A percentile compares a stretch with the other conserved stretches of the same genome.
phyloP scores from a whole-genome alignment of 2,797 vertebrate species.

The Myotis planiceps region DNA sequence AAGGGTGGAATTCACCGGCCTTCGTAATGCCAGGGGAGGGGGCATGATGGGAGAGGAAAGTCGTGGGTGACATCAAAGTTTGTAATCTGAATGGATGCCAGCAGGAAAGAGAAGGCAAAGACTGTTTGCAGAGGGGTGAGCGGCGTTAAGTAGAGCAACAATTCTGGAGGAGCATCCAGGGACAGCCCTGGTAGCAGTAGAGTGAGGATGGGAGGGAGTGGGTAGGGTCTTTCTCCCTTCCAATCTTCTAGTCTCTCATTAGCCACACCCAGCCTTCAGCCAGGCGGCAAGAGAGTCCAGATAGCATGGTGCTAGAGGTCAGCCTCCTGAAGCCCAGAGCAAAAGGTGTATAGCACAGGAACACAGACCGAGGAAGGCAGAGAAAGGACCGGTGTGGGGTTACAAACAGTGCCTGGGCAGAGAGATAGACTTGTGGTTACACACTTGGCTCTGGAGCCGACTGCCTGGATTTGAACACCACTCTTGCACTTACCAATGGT shows the following conservation, averaged over 20 bases:
- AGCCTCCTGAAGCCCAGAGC: neutral
- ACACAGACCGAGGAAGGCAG: neutral
- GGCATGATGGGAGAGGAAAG: neutral
- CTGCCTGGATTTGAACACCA: neutral
- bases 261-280: neutral
- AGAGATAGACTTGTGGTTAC: neutral
- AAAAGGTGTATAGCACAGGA: neutral
- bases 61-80: neutral
- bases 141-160: neutral
- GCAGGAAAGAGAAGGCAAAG: neutral
- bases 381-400: fast-evolving
- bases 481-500: neutral
- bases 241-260: neutral
- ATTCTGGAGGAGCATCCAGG: neutral
- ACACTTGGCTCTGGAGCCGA: neutral
- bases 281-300: neutral
- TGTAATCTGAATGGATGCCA: neutral
- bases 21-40: neutral
- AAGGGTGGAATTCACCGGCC: neutral
- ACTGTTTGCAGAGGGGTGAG: neutral
- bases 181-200: neutral
- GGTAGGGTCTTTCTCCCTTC: neutral
- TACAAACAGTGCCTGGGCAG: neutral
- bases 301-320: neutral
- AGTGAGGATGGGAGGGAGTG: neutral